Conservation (phyloP, 1,140 invertebrate genomes). For the Anastrepha obliqua region DNA sequence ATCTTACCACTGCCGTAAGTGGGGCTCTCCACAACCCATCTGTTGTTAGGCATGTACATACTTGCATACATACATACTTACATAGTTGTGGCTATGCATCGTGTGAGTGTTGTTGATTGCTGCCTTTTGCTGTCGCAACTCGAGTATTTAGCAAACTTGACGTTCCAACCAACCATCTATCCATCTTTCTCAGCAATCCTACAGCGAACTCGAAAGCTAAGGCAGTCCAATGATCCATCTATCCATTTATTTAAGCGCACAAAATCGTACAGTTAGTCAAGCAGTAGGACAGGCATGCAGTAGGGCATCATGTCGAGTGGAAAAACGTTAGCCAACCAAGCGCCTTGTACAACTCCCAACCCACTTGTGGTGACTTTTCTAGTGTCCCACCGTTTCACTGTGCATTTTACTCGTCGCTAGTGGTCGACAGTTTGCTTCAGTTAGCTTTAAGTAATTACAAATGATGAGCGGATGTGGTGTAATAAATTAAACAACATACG, state of each 20-base stretch:
- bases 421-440: conserved; percentile 23
- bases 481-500: conserved; percentile 35
- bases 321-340: neutral
- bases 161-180: conserved; percentile 36
- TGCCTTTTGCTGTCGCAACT: neutral
- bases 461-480: conserved; percentile 46
- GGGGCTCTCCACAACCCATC: neutral
- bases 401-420: neutral
- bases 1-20: conserved; percentile 1
- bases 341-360: neutral
- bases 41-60: neutral
- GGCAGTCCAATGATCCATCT: conserved; percentile 15
- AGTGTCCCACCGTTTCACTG: neutral
- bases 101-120: conserved; percentile 40
- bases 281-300: neutral
- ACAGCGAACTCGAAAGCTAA: neutral
- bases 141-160: conserved; percentile 47
- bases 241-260: conserved; percentile 46
- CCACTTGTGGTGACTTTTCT: neutral
- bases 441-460: conserved; percentile 48
- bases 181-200: conserved; percentile 34
- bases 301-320: neutral
- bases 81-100: neutral
- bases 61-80: neutral
- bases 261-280: conserved; percentile 14